Percentiles rank a stretch among this genome's conserved stretches.
Evolutionary conservation across 1,140 invertebrate genomes (phyloP).

Genomic region (Habropoda laboriosa): DNA sequence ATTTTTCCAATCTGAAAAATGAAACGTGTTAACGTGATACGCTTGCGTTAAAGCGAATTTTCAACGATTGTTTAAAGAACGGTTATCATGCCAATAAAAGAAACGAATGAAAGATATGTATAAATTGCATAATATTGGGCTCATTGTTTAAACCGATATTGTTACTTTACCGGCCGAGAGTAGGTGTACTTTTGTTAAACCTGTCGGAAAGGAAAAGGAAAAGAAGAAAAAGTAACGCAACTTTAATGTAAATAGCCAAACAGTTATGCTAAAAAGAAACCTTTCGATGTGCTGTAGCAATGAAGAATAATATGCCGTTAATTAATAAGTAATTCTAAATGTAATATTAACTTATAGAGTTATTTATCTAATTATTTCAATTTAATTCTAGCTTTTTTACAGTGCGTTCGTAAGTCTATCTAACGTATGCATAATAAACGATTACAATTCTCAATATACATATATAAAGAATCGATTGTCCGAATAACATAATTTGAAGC

Average conservation of each 20-base stretch:
- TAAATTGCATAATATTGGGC: background rate
- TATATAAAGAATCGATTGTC: background rate
- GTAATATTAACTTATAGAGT: background rate
- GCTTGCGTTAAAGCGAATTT: slow-evolving; percentile 22
- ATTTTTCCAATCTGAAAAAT: slow-evolving; percentile 46
- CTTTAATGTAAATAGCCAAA: background rate
- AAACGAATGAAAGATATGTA: background rate
- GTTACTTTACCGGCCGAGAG: slow-evolving; percentile 28
- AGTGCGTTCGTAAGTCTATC: background rate
- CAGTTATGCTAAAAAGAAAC: background rate
- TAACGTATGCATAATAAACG: too few relatives aligned
- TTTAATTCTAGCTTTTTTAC: slow-evolving; percentile 1
- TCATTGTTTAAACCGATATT: background rate
- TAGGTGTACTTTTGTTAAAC: slow-evolving; percentile 47
- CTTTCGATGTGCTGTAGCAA: slow-evolving; percentile 29
- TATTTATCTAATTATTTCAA: background rate
- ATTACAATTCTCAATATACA: too few relatives aligned
- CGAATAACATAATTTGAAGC: background rate
- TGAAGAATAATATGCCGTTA: background rate
- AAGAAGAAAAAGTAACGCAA: background rate
- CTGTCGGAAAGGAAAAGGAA: too few relatives aligned
- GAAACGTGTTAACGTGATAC: slow-evolving; percentile 33
- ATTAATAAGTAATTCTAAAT: background rate
- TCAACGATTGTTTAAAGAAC: background rate
- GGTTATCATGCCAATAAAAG: background rate